Conservation (phyloP, 2,113 vertebrate species). For the Amblyornis subalaris region DNA sequence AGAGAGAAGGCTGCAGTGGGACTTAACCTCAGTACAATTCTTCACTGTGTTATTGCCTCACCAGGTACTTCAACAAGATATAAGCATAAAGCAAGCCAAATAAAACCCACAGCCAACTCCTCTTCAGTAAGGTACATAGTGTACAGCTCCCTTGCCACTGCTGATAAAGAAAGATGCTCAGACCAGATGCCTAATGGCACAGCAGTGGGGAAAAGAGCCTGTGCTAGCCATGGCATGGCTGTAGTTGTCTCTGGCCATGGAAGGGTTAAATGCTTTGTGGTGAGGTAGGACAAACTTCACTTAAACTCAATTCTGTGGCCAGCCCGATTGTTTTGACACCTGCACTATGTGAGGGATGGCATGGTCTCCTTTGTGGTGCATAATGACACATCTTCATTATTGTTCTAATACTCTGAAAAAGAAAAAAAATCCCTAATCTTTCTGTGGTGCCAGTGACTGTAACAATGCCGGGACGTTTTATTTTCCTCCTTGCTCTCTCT, state of each 20-base stretch:
- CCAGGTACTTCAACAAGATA: neutral
- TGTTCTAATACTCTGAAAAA: conserved; percentile 67
- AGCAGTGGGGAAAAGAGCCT: neutral
- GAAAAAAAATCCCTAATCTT: conserved; percentile 71
- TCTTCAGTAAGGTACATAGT: neutral
- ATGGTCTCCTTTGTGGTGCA: conserved; percentile 68
- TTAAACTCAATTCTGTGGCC: conserved; percentile 52
- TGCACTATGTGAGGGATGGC: conserved; percentile 67
- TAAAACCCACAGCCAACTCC: neutral
- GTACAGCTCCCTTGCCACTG: fast-evolving
- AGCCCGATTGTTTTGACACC: conserved; percentile 69
- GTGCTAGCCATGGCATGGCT: neutral
- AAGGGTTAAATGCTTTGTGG: conserved; percentile 72
- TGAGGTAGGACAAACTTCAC: conserved; percentile 68
- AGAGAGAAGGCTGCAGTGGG: neutral
- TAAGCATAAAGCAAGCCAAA: neutral
- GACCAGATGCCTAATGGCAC: neutral
- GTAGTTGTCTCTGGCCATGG: conserved; percentile 3
- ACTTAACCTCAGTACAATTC: neutral
- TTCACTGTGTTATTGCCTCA: neutral
- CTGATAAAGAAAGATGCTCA: neutral
- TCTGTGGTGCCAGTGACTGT: conserved; percentile 67
- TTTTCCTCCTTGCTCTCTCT: conserved; percentile 63
- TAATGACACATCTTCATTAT: conserved; percentile 80
- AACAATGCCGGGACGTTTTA: conserved; percentile 66